phyloP scores from a whole-genome alignment of 2,113 vertebrate species.

The Eleginops maclovinus region DNA sequence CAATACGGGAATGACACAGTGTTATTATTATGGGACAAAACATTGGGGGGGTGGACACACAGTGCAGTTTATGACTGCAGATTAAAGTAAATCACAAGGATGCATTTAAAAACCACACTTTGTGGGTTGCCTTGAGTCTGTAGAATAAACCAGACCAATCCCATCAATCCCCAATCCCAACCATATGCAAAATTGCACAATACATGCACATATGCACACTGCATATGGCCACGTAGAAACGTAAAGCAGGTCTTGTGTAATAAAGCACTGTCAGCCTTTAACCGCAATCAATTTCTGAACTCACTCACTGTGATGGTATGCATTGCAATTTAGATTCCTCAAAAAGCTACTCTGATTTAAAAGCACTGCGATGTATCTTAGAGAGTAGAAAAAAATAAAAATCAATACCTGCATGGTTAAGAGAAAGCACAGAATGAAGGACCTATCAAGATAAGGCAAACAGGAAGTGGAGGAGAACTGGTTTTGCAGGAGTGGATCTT shows the following conservation, averaged over 20 bases:
- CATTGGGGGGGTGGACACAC: conserved; percentile 53
- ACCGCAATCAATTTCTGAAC: conserved; percentile 2
- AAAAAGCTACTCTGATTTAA: conserved; percentile 37
- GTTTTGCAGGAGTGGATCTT: conserved; percentile 6
- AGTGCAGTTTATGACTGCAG: conserved; percentile 23
- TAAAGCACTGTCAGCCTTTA: not conserved
- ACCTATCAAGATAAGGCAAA: conserved; percentile 1
- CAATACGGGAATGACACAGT: conserved; percentile 41
- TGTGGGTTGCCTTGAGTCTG: not conserved
- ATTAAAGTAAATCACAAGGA: conserved; percentile 27
- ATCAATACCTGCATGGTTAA: conserved; percentile 32
- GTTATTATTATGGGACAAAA: conserved; percentile 55
- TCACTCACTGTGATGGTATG: not conserved
- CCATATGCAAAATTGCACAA: not conserved
- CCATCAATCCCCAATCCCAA: too few relatives aligned
- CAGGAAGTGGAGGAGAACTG: not conserved
- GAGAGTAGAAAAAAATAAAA: not conserved
- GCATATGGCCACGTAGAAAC: not conserved
- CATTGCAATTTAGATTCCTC: conserved; percentile 10
- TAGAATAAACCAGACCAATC: not conserved
- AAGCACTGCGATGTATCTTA: not conserved
- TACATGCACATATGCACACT: not conserved
- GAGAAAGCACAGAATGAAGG: not conserved
- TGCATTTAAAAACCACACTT: conserved; percentile 23
- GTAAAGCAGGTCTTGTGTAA: not conserved